A percentile compares a stretch with the other conserved stretches of the same genome.
Conservation (phyloP, 2,888 invertebrate species). For the Campopleginae sp. region DNA sequence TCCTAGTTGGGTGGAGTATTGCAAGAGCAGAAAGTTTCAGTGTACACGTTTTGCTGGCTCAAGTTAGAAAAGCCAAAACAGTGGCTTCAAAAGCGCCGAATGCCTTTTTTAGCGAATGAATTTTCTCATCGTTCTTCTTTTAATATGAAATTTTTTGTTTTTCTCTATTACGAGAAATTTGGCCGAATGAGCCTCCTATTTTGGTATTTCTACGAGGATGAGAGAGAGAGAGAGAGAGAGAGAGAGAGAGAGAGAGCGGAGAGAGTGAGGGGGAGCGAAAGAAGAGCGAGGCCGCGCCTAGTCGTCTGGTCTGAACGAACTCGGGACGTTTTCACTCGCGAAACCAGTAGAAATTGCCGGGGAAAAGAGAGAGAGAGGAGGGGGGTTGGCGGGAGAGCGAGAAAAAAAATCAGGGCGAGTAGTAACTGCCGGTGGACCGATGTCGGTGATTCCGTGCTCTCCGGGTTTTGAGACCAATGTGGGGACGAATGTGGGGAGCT, state of each 20-base stretch:
- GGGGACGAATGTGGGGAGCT: constrained; percentile 24
- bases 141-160: constrained; percentile 2
- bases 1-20: neutral
- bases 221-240: constrained; percentile 45
- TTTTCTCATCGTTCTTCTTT: neutral
- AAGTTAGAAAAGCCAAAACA: neutral
- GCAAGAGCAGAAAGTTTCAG: neutral
- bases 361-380: neutral
- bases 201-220: constrained; percentile 18
- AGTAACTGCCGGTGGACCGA: constrained; percentile 43
- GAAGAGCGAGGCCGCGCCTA: constrained; percentile 61
- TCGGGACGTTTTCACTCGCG: constrained; percentile 57
- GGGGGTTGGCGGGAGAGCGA: neutral
- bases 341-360: constrained; percentile 2
- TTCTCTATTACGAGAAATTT: constrained; percentile 28
- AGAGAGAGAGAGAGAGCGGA: constrained; percentile 20
- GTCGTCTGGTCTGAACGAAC: constrained; percentile 63
- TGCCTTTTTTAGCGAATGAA: neutral
- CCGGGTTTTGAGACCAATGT: constrained; percentile 31
- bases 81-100: neutral
- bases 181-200: constrained; percentile 49
- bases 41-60: neutral
- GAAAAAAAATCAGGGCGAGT: constrained; percentile 29
- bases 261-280: constrained; percentile 28
- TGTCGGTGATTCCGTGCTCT: constrained; percentile 29